Evolutionary conservation across 2,113 vertebrate genomes (phyloP), one percentile per base, ranked within the genome.

Genomic region (Sylvicapra grimmia): DNA sequence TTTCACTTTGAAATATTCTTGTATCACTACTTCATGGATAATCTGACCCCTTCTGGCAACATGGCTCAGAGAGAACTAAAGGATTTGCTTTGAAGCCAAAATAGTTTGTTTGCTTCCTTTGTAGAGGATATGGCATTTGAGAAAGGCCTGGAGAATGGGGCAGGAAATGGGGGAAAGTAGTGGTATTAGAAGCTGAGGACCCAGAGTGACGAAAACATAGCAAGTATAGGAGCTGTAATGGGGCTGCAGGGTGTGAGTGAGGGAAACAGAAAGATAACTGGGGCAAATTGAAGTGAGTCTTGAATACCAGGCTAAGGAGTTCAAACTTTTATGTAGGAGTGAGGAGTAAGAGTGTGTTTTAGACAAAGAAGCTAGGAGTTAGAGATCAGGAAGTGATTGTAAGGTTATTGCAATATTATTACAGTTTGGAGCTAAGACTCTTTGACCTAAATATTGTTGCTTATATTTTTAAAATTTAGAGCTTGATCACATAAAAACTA

Each of bases 161-260:
- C 51, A 31, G 80, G 56, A 51, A 47, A 7, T 33, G 7, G 12
- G 29, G 29, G 65, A 36, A 51, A 33, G 51, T 25, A 12, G 56
- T 47, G 33, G 33, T n/a, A 11, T n/a, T 5, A 36, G 75, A 56
- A 89, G 21, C 49, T 23, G 11, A 94, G 44, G 47, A 40, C 25
- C 2, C 4, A 31, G 8, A 12, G 3, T 0, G 6, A 4, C 5
- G 2, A 36, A 10, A 47, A 51, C 4, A 2, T 2, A 10, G n/a
- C 18, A 6, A 5, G 18, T 25, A 0, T 3, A 40, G 53, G 40
- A 77, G 8, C 47, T 12, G 0, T 14, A 3, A 3, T 12, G 79
- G 15, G 14, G 14, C 21, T 25, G 18, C 6, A 6, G 13, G 51
- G 14, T 23, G 68, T 21, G 0, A 11, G 6, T 25, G 56, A 68